These are phyloP conservation scores for Sceloporus undulatus DNA, from an alignment of 2,113 vertebrate species.

Conservation along the genomic window DNA sequence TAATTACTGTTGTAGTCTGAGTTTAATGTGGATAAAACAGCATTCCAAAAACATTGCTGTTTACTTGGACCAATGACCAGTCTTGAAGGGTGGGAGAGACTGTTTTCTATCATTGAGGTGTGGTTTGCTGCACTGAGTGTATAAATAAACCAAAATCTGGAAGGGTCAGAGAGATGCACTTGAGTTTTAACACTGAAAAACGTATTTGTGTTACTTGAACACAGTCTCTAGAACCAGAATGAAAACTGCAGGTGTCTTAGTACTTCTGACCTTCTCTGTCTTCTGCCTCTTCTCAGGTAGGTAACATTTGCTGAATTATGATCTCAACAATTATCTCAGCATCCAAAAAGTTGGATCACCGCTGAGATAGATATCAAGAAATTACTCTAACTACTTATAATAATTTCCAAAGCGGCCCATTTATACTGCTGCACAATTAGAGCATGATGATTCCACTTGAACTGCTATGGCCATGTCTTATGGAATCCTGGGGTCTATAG, in stretches of 20 bases:
- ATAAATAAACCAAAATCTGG: constrained; percentile 14
- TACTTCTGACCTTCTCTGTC: neutral
- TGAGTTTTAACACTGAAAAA: neutral
- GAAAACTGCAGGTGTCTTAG: constrained; percentile 9
- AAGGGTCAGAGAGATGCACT: neutral
- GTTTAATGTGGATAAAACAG: neutral
- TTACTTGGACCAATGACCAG: neutral
- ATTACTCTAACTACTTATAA: too few species aligned
- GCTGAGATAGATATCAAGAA: too few species aligned
- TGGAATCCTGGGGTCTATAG: too few species aligned
- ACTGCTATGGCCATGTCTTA: too few species aligned
- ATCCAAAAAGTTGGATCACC: too few species aligned
- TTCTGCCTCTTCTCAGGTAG: constrained; percentile 24
- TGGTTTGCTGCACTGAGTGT: neutral
- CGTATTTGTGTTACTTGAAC: constrained; percentile 1
- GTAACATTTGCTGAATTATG: neutral
- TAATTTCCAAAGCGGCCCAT: too few species aligned
- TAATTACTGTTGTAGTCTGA: constrained; percentile 9
- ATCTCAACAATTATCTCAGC: too few species aligned
- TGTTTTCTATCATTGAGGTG: neutral
- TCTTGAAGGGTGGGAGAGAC: neutral
- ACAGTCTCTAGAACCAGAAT: neutral
- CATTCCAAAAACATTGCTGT: neutral
- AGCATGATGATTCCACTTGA: too few species aligned
- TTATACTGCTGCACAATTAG: too few species aligned